phyloP scores from a whole-genome alignment of 2,888 invertebrate genomes.

The Cheilosia variabilis region DNA sequence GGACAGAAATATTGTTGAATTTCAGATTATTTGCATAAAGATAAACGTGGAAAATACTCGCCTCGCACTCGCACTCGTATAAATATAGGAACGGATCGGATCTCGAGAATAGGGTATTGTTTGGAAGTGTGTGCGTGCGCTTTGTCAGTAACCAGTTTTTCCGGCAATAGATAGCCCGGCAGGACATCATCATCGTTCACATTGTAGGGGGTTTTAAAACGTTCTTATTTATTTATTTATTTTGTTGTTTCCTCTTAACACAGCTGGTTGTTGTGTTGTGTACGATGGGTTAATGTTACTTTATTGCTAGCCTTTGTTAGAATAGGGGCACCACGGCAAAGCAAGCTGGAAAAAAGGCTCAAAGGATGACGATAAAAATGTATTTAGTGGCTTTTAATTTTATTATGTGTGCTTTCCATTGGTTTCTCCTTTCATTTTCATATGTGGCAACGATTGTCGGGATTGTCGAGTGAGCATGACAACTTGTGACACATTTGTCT shows the following conservation, averaged over 20 bases:
- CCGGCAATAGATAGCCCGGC: conserved; percentile 64
- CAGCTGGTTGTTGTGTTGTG: conserved; percentile 59
- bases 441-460: no score
- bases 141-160: conserved; percentile 67
- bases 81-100: conserved; percentile 25
- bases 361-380: conserved; percentile 54
- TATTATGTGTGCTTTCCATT: not conserved
- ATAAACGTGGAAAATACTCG: conserved; percentile 43
- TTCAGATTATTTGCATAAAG: conserved; percentile 68
- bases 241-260: conserved; percentile 15
- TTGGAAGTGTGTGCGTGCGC: conserved; percentile 17
- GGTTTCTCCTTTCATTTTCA: no score
- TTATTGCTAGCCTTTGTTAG: conserved; percentile 52
- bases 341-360: conserved; percentile 2
- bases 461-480: no score
- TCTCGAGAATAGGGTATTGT: conserved; percentile 24
- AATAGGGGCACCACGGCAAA: conserved; percentile 12
- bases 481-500: no score
- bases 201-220: conserved; percentile 39
- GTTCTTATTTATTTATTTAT: conserved; percentile 1
- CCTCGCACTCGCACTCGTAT: no score
- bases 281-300: conserved; percentile 47
- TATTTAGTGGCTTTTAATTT: conserved; percentile 54
- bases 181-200: conserved; percentile 52
- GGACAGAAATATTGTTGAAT: conserved; percentile 23